A percentile compares a stretch with the other conserved stretches of the same genome.
Conservation (phyloP, 2,797 vertebrate species). For the Sebastes oblongus region DNA sequence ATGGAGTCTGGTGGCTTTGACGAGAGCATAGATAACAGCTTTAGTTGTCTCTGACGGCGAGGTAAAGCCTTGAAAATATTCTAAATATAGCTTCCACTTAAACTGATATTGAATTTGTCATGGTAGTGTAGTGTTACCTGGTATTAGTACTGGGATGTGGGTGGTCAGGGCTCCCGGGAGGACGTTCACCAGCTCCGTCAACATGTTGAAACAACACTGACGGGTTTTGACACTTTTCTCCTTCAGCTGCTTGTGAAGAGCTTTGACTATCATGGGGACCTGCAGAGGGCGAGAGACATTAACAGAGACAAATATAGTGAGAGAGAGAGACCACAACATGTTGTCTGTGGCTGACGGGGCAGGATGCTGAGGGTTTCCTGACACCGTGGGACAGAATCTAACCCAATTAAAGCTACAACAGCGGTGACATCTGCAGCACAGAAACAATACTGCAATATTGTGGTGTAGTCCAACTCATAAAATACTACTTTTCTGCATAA, state of each 20-base stretch:
- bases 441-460: not conserved
- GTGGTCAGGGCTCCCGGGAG: slow-evolving; percentile 95
- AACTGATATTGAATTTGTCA: too few species aligned
- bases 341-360: not conserved
- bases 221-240: slow-evolving; percentile 99
- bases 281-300: slow-evolving; percentile 63
- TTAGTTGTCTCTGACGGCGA: too few species aligned
- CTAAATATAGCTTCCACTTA: too few species aligned
- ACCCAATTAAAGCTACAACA: not conserved
- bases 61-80: accelerated
- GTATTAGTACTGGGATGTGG: slow-evolving; percentile 94
- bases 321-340: not conserved
- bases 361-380: slow-evolving; percentile 35
- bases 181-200: slow-evolving; percentile 97
- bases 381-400: not conserved
- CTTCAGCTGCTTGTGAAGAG: slow-evolving; percentile 98
- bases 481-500: not conserved
- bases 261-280: slow-evolving; percentile 99
- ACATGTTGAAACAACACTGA: slow-evolving; percentile 99
- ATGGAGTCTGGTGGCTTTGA: too few species aligned
- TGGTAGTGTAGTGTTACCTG: slow-evolving; percentile 65
- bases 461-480: not conserved
- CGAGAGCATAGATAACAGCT: too few species aligned
- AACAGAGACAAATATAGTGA: not conserved
- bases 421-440: slow-evolving; percentile 8